phyloP scores from a whole-genome alignment of 2,797 vertebrate species.

The Trachops cirrhosus region DNA sequence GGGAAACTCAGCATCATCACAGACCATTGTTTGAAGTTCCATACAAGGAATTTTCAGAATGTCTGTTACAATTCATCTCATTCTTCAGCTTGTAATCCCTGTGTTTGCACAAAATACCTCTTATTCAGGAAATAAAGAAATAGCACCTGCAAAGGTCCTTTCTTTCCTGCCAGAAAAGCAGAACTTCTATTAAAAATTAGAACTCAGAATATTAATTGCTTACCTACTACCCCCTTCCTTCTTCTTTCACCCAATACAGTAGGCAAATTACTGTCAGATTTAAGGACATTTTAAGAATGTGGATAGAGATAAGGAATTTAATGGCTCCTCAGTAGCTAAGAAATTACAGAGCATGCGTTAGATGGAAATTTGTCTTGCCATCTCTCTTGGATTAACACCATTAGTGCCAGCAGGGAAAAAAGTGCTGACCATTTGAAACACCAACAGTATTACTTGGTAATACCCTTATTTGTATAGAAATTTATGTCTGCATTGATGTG shows the following conservation, averaged over 20 bases:
- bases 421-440: background rate
- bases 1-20: background rate
- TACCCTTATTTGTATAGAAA: background rate
- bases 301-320: background rate
- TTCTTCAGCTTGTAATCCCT: background rate
- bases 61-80: background rate
- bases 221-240: background rate
- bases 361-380: background rate
- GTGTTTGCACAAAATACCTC: background rate
- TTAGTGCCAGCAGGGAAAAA: background rate
- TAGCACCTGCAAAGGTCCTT: background rate
- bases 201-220: background rate
- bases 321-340: background rate
- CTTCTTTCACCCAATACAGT: background rate
- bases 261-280: background rate
- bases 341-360: background rate
- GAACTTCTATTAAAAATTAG: background rate
- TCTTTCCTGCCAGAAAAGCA: background rate
- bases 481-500: background rate
- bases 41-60: background rate
- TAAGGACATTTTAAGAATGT: background rate
- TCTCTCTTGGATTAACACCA: background rate
- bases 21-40: background rate
- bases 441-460: background rate
- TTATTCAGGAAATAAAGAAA: constrained; percentile 16